Percentiles rank a stretch among this genome's conserved stretches.
These are phyloP conservation scores for Phocides pigmalion DNA, from an alignment of 1,140 invertebrate genomes.

Conservation along the genomic window DNA sequence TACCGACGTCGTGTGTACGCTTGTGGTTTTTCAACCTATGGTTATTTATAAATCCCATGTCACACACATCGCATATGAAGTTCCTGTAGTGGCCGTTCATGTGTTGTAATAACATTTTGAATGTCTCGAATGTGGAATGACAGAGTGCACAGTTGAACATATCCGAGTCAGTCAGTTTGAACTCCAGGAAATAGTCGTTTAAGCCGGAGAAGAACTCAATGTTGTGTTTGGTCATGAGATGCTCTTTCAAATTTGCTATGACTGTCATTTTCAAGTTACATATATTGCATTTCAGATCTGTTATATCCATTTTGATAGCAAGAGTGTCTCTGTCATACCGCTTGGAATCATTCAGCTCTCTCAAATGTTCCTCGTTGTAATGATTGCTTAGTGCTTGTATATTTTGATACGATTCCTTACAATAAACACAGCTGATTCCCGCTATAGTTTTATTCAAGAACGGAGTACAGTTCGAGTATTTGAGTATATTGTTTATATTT, in stretches of 20 bases:
- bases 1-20: slow-evolving; percentile 62
- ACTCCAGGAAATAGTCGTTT: slow-evolving; percentile 67
- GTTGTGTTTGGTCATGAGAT: slow-evolving; percentile 54
- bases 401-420: slow-evolving; percentile 52
- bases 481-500: slow-evolving; percentile 65
- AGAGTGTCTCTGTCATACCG: slow-evolving; percentile 62
- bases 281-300: slow-evolving; percentile 61
- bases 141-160: slow-evolving; percentile 64
- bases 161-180: slow-evolving; percentile 58
- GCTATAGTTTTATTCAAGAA: slow-evolving; percentile 66
- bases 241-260: slow-evolving; percentile 57
- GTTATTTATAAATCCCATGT: slow-evolving; percentile 86
- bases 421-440: slow-evolving; percentile 67
- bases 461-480: slow-evolving; percentile 71
- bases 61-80: slow-evolving; percentile 91
- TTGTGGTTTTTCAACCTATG: slow-evolving; percentile 83
- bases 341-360: slow-evolving; percentile 47
- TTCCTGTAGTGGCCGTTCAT: slow-evolving; percentile 78
- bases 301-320: slow-evolving; percentile 70
- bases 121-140: slow-evolving; percentile 64
- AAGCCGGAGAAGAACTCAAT: slow-evolving; percentile 63
- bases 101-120: slow-evolving; percentile 74
- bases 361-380: slow-evolving; percentile 48
- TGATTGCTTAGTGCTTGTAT: slow-evolving; percentile 51
- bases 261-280: slow-evolving; percentile 47